Percentiles rank a stretch among this genome's conserved stretches.
Conservation (phyloP, 2,797 vertebrate species). For the Falco novaeseelandiae region DNA sequence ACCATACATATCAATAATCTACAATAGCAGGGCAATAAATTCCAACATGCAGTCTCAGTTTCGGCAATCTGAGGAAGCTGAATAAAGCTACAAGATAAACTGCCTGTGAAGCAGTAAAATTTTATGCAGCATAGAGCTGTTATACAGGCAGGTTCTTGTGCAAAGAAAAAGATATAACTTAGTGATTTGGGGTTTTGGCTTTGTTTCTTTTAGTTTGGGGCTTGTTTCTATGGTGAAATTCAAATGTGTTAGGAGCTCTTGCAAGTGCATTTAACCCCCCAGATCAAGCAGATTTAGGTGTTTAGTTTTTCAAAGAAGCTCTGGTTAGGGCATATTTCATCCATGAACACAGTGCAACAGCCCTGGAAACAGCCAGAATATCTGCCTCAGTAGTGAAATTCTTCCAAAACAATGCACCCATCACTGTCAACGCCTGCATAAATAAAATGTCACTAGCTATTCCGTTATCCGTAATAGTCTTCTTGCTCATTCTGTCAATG, state of each 20-base stretch:
- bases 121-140: background rate
- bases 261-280: background rate
- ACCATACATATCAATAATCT: background rate
- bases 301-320: background rate
- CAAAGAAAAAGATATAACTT: background rate
- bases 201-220: background rate
- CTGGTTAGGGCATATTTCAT: background rate
- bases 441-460: background rate
- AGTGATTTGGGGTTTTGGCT: background rate
- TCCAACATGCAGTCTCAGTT: background rate
- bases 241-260: background rate
- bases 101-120: background rate
- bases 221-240: background rate
- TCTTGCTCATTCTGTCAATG: background rate
- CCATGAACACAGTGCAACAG: background rate
- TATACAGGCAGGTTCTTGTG: background rate
- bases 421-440: background rate
- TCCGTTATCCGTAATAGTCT: background rate
- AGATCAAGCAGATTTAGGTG: background rate
- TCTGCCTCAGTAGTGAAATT: background rate
- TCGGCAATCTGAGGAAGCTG: background rate
- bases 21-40: background rate
- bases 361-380: background rate
- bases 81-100: background rate
- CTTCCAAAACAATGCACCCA: background rate